A percentile compares a stretch with the other conserved stretches of the same genome.
Conservation (phyloP, 2,797 vertebrate genomes). For the Phalanger gymnotis region DNA sequence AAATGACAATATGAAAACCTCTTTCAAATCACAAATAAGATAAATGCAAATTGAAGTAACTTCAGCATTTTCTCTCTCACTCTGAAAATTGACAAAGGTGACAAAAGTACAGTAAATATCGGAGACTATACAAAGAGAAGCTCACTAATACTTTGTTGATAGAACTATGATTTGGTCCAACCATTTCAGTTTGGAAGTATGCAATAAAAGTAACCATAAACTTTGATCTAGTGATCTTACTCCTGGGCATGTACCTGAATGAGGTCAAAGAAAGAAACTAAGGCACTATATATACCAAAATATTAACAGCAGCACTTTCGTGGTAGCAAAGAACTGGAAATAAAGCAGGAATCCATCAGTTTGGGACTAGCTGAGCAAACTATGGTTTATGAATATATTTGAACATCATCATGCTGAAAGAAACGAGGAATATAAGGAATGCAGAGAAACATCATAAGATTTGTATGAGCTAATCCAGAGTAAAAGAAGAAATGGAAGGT, state of each 20-base stretch:
- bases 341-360: background rate
- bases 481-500: background rate
- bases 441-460: background rate
- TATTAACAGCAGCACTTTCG: background rate
- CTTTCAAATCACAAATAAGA: background rate
- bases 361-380: background rate
- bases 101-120: background rate
- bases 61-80: background rate
- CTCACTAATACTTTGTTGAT: background rate
- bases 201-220: background rate
- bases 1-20: background rate
- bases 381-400: background rate
- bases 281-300: background rate
- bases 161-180: background rate
- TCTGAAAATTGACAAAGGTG: background rate
- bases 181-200: background rate
- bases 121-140: background rate
- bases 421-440: background rate
- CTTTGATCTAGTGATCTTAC: background rate
- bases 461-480: background rate
- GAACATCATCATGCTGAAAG: background rate
- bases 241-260: background rate
- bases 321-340: background rate
- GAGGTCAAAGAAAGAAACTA: background rate
- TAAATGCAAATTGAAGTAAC: background rate